Percentiles rank a stretch among this genome's conserved stretches.
These are phyloP conservation scores for Phrynosoma blainvillii DNA, from an alignment of 2,113 vertebrate genomes.

Conservation along the genomic window DNA sequence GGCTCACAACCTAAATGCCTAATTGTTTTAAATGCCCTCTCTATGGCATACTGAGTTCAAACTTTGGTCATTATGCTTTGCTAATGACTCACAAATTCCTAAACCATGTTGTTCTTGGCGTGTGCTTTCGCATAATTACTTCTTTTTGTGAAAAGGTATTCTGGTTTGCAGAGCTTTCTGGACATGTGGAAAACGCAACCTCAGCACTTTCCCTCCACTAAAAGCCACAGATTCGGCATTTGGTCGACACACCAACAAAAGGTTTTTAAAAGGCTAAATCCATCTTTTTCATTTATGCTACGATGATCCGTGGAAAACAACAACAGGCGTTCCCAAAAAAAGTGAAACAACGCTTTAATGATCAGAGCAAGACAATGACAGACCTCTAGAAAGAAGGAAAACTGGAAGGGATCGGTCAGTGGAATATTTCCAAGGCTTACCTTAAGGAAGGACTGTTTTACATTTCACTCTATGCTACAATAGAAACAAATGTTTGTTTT, in stretches of 20 bases:
- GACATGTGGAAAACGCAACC: background rate
- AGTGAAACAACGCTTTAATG: background rate
- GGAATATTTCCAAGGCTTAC: background rate
- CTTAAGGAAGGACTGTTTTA: background rate
- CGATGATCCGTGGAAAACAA: background rate
- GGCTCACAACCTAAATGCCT: conserved; percentile 31
- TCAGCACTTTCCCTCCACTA: conserved; percentile 8
- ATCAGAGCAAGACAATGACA: background rate
- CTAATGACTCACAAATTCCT: conserved; percentile 65
- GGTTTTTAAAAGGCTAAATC: no score
- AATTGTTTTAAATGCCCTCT: conserved; percentile 61
- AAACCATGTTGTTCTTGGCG: conserved; percentile 56
- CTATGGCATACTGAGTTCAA: conserved; percentile 42
- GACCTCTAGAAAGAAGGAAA: background rate
- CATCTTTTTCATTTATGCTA: background rate
- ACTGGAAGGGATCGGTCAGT: background rate
- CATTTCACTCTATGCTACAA: background rate
- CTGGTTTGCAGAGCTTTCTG: conserved; percentile 32
- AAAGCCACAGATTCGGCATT: background rate
- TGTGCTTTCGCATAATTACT: conserved; percentile 46
- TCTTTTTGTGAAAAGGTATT: conserved; percentile 36
- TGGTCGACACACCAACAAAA: background rate
- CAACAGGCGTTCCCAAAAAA: background rate
- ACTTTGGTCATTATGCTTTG: conserved; percentile 53
- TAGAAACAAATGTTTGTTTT: conserved; percentile 1